Percentiles rank a stretch among this genome's conserved stretches.
Conservation (phyloP, 1,140 invertebrate species). For the Akabosia matsudoensis region DNA sequence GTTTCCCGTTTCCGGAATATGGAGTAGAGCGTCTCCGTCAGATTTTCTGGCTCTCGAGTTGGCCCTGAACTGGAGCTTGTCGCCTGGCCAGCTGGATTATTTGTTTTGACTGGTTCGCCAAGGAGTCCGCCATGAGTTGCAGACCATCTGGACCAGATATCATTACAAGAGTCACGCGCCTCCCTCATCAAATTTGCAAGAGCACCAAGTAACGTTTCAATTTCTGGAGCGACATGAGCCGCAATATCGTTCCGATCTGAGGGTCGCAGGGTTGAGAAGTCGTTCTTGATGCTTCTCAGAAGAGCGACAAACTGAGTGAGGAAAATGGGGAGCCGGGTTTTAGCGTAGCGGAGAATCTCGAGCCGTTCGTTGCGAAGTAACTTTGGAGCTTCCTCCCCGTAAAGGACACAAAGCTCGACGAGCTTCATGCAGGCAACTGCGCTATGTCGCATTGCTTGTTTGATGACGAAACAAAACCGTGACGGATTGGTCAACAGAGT, state of each 20-base stretch:
- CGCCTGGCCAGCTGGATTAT: neutral
- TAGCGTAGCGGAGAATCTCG: conserved; percentile 65
- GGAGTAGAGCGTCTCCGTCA: conserved; percentile 34
- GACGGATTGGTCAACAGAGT: conserved; percentile 54
- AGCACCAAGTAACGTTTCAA: conserved; percentile 57
- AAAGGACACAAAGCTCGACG: conserved; percentile 47
- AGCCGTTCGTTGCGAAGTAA: conserved; percentile 55
- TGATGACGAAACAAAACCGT: conserved; percentile 60
- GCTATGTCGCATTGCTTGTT: conserved; percentile 60
- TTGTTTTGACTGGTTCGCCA: neutral
- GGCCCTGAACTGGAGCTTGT: neutral
- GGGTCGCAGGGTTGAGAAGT: conserved; percentile 58
- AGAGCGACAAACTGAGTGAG: conserved; percentile 61
- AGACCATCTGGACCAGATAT: conserved; percentile 43
- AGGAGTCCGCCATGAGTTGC: neutral
- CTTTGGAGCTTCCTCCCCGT: conserved; percentile 47
- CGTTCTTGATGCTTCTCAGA: conserved; percentile 59
- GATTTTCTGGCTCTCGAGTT: neutral
- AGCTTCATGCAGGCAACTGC: conserved; percentile 54
- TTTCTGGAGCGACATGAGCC: conserved; percentile 63
- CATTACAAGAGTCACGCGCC: conserved; percentile 43
- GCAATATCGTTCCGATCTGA: conserved; percentile 61
- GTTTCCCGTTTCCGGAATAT: conserved; percentile 45
- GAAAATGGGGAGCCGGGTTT: conserved; percentile 62
- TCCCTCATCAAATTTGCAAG: conserved; percentile 50